Percentiles rank a stretch among this genome's conserved stretches.
These are phyloP conservation scores for Acronicta leporina DNA, from an alignment of 2,888 invertebrate genomes.

Conservation along the genomic window DNA sequence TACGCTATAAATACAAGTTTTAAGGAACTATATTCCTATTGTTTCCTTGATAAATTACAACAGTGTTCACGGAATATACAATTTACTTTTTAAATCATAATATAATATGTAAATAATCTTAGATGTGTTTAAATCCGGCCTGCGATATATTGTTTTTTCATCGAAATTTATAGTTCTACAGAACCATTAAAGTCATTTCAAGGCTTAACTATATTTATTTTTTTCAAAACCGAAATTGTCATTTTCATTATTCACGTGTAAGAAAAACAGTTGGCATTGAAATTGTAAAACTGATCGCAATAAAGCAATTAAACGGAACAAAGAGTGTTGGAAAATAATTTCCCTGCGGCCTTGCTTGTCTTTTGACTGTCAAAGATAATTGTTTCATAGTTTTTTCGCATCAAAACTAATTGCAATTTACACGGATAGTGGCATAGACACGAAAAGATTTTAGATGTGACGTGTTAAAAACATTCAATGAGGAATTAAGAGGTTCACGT, in stretches of 20 bases:
- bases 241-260: slow-evolving; percentile 4
- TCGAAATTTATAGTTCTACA: too few relatives aligned
- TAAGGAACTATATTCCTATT: background rate
- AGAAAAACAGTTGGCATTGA: background rate
- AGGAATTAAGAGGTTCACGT: background rate
- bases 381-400: slow-evolving; percentile 31
- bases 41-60: background rate
- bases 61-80: background rate
- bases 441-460: slow-evolving; percentile 17
- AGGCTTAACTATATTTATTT: too few relatives aligned
- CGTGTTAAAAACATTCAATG: background rate
- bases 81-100: too few relatives aligned
- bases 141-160: too few relatives aligned
- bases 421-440: background rate
- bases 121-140: too few relatives aligned
- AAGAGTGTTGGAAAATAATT: slow-evolving; percentile 35
- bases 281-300: slow-evolving; percentile 19
- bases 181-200: too few relatives aligned
- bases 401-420: slow-evolving; percentile 37
- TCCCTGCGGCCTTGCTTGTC: slow-evolving; percentile 43
- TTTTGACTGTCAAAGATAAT: slow-evolving; percentile 51
- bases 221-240: background rate
- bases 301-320: slow-evolving; percentile 34
- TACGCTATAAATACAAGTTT: background rate
- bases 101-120: too few relatives aligned